Evolutionary conservation across 2,113 vertebrate species (phyloP).

Genomic region (Tachycineta bicolor): DNA sequence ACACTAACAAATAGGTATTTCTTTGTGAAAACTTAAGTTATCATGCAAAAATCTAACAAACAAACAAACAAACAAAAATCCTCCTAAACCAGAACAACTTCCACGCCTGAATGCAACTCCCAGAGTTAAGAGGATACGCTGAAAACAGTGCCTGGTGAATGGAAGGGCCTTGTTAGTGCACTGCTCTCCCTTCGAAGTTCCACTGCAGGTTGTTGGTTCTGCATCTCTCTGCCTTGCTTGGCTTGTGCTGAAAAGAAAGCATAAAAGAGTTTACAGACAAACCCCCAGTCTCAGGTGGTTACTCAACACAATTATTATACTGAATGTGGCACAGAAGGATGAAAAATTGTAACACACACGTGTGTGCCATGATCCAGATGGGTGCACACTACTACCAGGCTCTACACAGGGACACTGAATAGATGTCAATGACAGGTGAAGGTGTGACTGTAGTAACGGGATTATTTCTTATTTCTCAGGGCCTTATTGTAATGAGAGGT

Average conservation of each 20-base stretch:
- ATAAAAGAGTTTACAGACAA: not conserved
- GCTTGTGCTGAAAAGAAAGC: constrained; percentile 74
- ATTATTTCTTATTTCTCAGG: not conserved
- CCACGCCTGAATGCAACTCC: not conserved
- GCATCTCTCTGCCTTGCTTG: constrained; percentile 74
- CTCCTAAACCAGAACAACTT: constrained; percentile 19
- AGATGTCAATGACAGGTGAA: constrained; percentile 21
- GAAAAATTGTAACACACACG: not conserved
- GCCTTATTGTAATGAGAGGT: constrained; percentile 9
- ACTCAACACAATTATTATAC: not conserved
- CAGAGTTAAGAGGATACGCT: constrained; percentile 88
- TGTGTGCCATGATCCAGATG: constrained; percentile 6
- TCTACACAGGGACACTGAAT: not conserved
- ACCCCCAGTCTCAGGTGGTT: not conserved
- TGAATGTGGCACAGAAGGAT: not conserved
- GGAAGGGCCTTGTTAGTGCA: constrained; percentile 91
- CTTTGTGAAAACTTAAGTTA: not conserved
- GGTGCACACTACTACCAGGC: not conserved
- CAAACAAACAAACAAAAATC: not conserved
- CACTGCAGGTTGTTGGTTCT: constrained; percentile 83
- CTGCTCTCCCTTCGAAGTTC: constrained; percentile 86
- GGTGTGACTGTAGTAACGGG: not conserved
- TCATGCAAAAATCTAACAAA: not conserved
- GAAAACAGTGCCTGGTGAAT: constrained; percentile 96
- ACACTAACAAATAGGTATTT: not conserved